Evolutionary conservation across 2,113 vertebrate species (phyloP).

Genomic region (Apus apus): DNA sequence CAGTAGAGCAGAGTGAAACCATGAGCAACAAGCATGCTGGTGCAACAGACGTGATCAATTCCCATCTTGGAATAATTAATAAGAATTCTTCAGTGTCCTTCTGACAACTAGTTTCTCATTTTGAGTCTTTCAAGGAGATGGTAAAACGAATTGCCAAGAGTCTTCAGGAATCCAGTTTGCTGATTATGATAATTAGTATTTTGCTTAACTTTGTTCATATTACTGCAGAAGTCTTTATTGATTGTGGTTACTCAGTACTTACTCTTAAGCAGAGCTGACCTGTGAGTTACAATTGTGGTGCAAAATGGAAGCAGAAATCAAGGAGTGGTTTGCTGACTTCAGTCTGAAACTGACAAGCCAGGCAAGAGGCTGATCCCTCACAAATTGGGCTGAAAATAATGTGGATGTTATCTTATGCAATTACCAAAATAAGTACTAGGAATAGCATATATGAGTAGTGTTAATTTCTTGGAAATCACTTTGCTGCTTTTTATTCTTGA

Average conservation of each 20-base stretch:
- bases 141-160: background rate
- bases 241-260: background rate
- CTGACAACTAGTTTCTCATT: background rate
- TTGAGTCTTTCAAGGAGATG: background rate
- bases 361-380: background rate
- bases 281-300: background rate
- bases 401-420: background rate
- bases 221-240: accelerated
- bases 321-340: background rate
- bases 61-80: background rate
- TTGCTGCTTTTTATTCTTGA: background rate
- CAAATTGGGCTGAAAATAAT: background rate
- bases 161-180: background rate
- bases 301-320: background rate
- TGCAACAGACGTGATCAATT: background rate
- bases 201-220: background rate
- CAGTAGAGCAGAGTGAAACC: background rate
- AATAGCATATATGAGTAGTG: background rate
- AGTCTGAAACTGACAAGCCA: background rate
- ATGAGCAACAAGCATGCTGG: background rate
- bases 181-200: background rate
- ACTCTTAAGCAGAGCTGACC: background rate
- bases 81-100: background rate
- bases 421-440: background rate
- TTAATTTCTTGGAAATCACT: background rate